Conservation (phyloP, 2,888 invertebrate genomes). For the Microctonus brassicae region DNA sequence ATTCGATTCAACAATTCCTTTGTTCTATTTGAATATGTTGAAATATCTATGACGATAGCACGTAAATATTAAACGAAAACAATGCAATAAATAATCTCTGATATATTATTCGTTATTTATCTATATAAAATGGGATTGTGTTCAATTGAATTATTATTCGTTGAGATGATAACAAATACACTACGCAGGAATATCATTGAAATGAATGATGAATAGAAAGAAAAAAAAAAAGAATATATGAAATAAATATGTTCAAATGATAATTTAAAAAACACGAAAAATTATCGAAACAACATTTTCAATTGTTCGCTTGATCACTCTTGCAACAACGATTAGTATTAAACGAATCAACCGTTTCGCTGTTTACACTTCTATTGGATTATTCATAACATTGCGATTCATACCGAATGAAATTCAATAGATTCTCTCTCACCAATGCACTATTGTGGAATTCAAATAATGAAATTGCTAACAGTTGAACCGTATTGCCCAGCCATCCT, state of each 20-base stretch:
- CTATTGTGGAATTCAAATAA: slow-evolving; percentile 12
- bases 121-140: no score
- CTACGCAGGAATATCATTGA: slow-evolving; percentile 6
- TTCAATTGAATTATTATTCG: no score
- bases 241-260: no score
- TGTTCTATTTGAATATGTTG: no score
- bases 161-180: no score
- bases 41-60: no score
- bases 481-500: neutral
- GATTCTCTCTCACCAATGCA: neutral
- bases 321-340: slow-evolving; percentile 8
- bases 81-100: no score
- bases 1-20: no score
- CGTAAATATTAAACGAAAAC: no score
- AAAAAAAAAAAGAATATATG: neutral
- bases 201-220: neutral
- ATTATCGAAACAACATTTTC: slow-evolving; percentile 3
- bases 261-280: neutral
- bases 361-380: slow-evolving; percentile 12
- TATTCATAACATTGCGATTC: slow-evolving; percentile 13
- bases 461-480: slow-evolving; percentile 13
- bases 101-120: no score
- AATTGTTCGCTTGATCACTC: slow-evolving; percentile 17
- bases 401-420: slow-evolving; percentile 15
- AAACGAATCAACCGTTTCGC: neutral